Percentiles rank a stretch among this genome's conserved stretches.
These are phyloP conservation scores for Seriola quinqueradiata DNA, from an alignment of 2,113 vertebrate species.

Conservation along the genomic window DNA sequence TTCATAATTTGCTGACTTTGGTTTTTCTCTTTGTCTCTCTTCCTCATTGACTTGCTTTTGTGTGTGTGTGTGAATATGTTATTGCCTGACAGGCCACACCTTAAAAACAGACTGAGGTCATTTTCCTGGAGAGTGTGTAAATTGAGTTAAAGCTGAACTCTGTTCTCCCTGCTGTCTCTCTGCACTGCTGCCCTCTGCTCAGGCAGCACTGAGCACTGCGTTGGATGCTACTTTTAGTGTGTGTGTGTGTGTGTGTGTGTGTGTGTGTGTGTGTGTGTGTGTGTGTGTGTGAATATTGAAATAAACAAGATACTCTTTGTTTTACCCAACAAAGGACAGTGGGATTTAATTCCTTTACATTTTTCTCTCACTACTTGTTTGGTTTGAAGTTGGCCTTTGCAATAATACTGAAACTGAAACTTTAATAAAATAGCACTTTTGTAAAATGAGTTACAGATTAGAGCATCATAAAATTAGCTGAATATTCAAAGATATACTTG, in stretches of 20 bases:
- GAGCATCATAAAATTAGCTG: background rate
- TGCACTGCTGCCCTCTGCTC: slow-evolving; percentile 1
- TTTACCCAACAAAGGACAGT: background rate
- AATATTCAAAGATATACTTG: background rate
- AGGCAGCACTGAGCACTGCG: background rate
- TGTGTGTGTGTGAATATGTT: slow-evolving; percentile 53
- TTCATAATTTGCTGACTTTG: slow-evolving; percentile 9
- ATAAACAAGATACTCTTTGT: slow-evolving; percentile 8
- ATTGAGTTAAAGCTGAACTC: slow-evolving; percentile 62
- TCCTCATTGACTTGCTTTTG: background rate
- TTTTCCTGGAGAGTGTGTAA: slow-evolving; percentile 68
- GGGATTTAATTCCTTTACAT: background rate
- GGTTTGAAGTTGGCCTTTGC: background rate
- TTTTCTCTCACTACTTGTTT: slow-evolving; percentile 18
- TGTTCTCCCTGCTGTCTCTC: slow-evolving; percentile 15
- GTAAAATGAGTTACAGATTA: background rate
- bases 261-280: too few species aligned
- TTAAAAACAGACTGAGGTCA: slow-evolving; percentile 77
- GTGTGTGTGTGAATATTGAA: background rate
- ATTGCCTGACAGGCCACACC: slow-evolving; percentile 65
- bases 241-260: too few species aligned
- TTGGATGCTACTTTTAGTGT: slow-evolving; percentile 1
- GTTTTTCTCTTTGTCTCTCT: slow-evolving; percentile 24
- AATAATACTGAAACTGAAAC: background rate
- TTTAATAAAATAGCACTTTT: background rate